phyloP scores from a whole-genome alignment of 2,888 invertebrate species.

The Poecilobothrus nobilitatus region DNA sequence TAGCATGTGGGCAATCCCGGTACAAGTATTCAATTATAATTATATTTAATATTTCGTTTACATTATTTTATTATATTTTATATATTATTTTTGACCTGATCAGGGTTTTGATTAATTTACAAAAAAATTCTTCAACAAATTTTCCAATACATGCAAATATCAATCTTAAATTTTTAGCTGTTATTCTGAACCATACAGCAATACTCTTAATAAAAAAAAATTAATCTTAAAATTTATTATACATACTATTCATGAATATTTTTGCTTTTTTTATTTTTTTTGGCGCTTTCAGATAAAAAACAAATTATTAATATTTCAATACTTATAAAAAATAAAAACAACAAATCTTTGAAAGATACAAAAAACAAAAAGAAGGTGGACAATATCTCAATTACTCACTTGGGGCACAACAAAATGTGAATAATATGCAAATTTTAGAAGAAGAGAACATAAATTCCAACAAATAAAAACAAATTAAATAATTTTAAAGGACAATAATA shows the following conservation, averaged over 20 bases:
- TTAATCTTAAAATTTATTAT: no score
- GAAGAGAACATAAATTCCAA: background rate
- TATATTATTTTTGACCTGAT: no score
- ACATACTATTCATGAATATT: background rate
- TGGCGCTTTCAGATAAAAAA: background rate
- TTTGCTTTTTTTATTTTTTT: background rate
- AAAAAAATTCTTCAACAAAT: no score
- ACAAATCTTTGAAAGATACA: background rate
- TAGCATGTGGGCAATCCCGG: no score
- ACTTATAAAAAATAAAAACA: background rate
- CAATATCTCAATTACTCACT: background rate
- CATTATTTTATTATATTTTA: no score
- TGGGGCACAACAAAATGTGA: background rate
- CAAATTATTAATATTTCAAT: background rate
- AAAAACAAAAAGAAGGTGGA: conserved; percentile 2
- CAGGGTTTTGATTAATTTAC: no score
- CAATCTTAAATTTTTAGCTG: no score
- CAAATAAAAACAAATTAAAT: background rate
- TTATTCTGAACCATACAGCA: no score
- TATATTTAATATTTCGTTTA: no score
- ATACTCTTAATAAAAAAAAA: no score
- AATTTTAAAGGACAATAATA: background rate
- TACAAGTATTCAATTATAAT: no score
- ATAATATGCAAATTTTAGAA: background rate
- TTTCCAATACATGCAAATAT: no score